Evolutionary conservation across 2,113 vertebrate species (phyloP), one percentile per base, ranked within the genome.

Genomic region (Promerops cafer): DNA sequence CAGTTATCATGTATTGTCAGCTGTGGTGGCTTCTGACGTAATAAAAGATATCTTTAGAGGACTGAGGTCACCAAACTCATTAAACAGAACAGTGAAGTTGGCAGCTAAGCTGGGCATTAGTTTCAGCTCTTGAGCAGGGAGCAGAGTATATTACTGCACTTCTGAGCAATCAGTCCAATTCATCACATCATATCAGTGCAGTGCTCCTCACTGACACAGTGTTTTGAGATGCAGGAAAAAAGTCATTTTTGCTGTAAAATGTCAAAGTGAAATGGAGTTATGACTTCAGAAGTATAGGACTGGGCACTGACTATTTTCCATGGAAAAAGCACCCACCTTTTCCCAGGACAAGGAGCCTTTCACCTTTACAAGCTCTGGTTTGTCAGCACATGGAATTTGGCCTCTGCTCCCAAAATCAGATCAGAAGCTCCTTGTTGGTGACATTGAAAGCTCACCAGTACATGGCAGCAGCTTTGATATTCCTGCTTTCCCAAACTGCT

Each of bases 341-440:
- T 53, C n/a, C 33, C 10, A 1, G 35, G 35, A 45, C 35, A 39
- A 0, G 0, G 31, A 71, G 31, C 3, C 12, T 50, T 70, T 59
- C 59, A 60, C 15, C 23, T 18, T 7, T 59, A 40, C 59, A 66
- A 27, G 33, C 22, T 50, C 26, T 64, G 28, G 26, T 24, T 54
- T 74, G 6, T 39, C 77, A 71, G 56, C 35, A 84, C 2, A 3
- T 11, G 14, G 35, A 33, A 78, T 50, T 42, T 45, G 39, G 47
- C 56, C 65, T 17, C 69, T 24, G 13, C 52, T 82, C 39, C 57
- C 61, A 79, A 19, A 44, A 68, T 28, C 31, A 50, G 24, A 20
- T 23, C 30, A 60, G 81, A 31, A 87, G 39, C 45, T 68, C 63
- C 56, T 75, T 11, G 6, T 31, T 72, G 72, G 70, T 83, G 53